These are phyloP conservation scores for Campoplex capitator DNA, from an alignment of 2,888 invertebrate species.

Conservation along the genomic window DNA sequence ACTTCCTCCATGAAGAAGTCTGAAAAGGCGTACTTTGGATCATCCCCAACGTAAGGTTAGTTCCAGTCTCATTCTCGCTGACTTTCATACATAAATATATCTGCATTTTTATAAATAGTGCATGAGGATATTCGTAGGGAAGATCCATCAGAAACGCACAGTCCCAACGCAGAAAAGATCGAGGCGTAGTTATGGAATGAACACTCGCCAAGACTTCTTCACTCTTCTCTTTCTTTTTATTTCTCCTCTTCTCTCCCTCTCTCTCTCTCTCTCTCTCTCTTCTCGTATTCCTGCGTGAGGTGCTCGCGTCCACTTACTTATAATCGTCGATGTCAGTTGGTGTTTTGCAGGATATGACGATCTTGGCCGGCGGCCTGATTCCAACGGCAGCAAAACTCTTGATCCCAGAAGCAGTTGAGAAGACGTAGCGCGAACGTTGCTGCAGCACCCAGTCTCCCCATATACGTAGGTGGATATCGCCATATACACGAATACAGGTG, in stretches of 20 bases:
- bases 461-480: conserved; percentile 77
- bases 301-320: conserved; percentile 72
- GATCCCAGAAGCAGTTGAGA: conserved; percentile 21
- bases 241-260: neutral
- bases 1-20: neutral
- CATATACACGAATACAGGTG: conserved; percentile 80
- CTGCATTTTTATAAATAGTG: neutral
- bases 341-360: conserved; percentile 77
- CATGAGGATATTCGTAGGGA: neutral
- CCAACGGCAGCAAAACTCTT: conserved; percentile 39
- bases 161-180: conserved; percentile 8
- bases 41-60: neutral
- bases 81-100: neutral
- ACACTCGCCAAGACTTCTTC: conserved; percentile 2
- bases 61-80: neutral
- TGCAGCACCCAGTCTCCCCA: conserved; percentile 77
- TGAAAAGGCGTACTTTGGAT: neutral
- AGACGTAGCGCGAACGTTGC: conserved; percentile 63
- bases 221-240: neutral
- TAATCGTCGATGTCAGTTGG: conserved; percentile 77
- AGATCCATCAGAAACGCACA: conserved; percentile 5
- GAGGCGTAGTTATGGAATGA: conserved; percentile 43
- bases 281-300: conserved; percentile 35
- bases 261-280: too few relatives aligned
- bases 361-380: conserved; percentile 69